Base-by-base conservation (phyloP, 23 tunicate species). In the Trididemnum clinides region DNA sequence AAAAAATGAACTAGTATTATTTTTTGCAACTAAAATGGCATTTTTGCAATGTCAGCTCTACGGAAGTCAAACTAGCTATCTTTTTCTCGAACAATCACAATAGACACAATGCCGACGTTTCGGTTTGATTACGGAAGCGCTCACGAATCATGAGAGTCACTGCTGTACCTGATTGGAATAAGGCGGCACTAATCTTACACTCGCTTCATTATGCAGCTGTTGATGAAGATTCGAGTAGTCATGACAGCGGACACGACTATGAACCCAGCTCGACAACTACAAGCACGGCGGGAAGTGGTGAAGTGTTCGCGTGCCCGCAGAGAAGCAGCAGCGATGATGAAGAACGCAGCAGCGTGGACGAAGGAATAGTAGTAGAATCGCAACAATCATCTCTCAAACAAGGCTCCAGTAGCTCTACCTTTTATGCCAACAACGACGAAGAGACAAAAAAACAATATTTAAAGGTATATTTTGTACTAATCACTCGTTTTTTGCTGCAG, bases 241-340 rank as follows among this genome's bases (percentile, higher is more conserved):
- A 90, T 38, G 97, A 92, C 82, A 92, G 97, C 75, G 97, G 97
- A 0, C 86, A 92, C 71, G 91, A 92, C 57, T 73, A 36, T 25
- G 97, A 92, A 19, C 91, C 65, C 20, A 50, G 64, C 50, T 58
- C 82, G 6, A 30, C 44, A 51, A 50, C 51, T 3, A 62, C 75
- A 7, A 19, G 50, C 15, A 30, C 6, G 21, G 62, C 64, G 25
- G 26, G 33, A 12, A 31, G 36, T 31, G 80, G 80, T 19, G 57
- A 39, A 12, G 2, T 37, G 2, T 73, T 73, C 22, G 44, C 30
- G 50, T 50, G 50, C 27, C 15, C 51, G 50, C 58, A 28, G 51
- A 33, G 81, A 12, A 54, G 80, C 7, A 59, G 59, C 64, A 64
- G 78, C 64, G 79, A 81, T 36, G 81, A 71, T 29, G 80, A 73